A percentile compares a stretch with the other conserved stretches of the same genome.
Evolutionary conservation across 2,797 vertebrate species (phyloP).

Genomic region (Tangara arthus): DNA sequence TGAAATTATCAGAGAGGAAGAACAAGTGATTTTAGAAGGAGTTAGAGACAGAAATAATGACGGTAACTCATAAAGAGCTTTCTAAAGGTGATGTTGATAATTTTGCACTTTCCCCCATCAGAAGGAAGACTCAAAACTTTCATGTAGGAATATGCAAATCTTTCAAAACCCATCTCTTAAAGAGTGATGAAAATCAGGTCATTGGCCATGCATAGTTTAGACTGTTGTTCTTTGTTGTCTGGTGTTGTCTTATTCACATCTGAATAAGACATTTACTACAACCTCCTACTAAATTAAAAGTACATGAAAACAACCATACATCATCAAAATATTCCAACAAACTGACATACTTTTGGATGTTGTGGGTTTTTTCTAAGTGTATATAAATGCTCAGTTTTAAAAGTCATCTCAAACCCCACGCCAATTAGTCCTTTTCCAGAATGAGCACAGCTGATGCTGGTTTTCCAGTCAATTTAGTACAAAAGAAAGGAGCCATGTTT

Average conservation of each 20-base stretch:
- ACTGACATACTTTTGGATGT: neutral
- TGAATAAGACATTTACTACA: neutral
- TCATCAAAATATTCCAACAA: neutral
- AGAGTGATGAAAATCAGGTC: neutral
- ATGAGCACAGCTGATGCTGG: neutral
- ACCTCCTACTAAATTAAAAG: neutral
- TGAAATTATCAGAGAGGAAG: neutral
- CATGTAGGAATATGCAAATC: neutral
- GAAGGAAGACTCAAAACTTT: neutral
- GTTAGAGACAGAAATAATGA: neutral
- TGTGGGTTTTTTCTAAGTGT: neutral
- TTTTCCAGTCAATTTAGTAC: conserved; percentile 21
- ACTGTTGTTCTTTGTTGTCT: neutral
- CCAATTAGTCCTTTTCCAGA: neutral
- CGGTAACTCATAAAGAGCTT: neutral
- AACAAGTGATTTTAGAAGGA: neutral
- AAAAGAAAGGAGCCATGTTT: neutral
- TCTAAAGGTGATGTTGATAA: neutral
- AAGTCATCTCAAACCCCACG: neutral
- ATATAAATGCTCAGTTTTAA: neutral
- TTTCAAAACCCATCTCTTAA: neutral
- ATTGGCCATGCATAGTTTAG: neutral
- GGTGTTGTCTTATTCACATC: neutral
- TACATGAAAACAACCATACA: neutral
- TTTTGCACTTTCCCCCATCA: neutral